Evolutionary conservation across 1,140 invertebrate species (phyloP), one percentile per base, ranked within the genome.

Genomic region (Tetramorium simillimum): DNA sequence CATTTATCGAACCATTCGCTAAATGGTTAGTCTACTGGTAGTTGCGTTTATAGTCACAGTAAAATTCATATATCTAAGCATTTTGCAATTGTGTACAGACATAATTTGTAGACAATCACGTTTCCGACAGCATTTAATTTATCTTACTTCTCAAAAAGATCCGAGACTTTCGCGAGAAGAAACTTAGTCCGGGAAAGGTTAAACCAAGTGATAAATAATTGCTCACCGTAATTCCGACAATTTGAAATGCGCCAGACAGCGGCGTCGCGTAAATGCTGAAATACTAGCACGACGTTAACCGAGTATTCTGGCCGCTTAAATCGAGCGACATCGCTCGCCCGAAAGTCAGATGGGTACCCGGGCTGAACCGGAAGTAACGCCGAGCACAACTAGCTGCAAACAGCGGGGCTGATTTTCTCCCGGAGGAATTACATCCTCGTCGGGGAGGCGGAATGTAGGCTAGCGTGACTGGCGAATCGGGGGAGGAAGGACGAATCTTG

Each of bases 401-500:
- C 87, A 75, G 69, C 51, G 49, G 49, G 72, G 84, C 77, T 91
- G 86, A 91, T 91, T 87, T 85, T 91, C 84, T 86, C 73, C n/a
- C 49, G 49, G 62, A 91, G 75, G 89, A 78, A 91, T 91, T 89
- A 91, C 90, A 87, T 72, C 60, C 78, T 88, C 75, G 37, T 37
- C 51, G 89, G 56, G 56, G 46, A 60, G 56, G 60, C 75, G 28
- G 60, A 86, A 86, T 60, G 60, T 84, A 63, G 88, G 76, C 77
- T 72, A 90, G 43, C 85, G 28, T 65, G 85, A 60, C 56, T 58
- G 24, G 49, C 51, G 33, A 63, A 72, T 5, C 69, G n/a, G 40
- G 18, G 43, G 51, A 62, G 14, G 63, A n/a, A 37, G 60, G 77
- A 73, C 60, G 73, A 86, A 90, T 90, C 89, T 90, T 53, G 69